These are phyloP conservation scores for Corythornis cristatus DNA, from an alignment of 2,113 vertebrate species.

Conservation along the genomic window DNA sequence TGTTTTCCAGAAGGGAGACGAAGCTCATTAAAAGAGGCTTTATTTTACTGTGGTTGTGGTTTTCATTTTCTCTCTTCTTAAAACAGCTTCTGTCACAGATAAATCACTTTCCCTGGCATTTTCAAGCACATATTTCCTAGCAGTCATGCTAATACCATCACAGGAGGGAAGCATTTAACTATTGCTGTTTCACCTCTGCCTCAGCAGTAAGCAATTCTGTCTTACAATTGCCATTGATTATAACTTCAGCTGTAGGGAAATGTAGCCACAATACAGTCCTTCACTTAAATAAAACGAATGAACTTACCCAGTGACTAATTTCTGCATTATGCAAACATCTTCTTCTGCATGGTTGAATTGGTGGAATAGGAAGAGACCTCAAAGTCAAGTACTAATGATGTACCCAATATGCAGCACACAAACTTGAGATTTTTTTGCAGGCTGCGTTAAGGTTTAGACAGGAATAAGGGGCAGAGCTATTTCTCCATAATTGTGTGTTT, in stretches of 20 bases:
- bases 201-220: not conserved
- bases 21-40: conserved; percentile 64
- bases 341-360: not conserved
- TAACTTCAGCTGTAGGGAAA: not conserved
- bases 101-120: conserved; percentile 62
- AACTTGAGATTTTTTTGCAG: not conserved
- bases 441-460: not conserved
- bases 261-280: not conserved
- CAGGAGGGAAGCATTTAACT: conserved; percentile 48
- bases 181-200: conserved; percentile 12
- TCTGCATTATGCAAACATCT: not conserved
- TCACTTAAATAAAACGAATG: not conserved
- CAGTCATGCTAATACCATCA: conserved; percentile 37
- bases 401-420: not conserved
- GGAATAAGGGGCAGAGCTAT: not conserved
- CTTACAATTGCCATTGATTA: not conserved
- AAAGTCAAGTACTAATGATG: not conserved
- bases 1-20: conserved; percentile 52
- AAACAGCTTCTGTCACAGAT: conserved; percentile 51
- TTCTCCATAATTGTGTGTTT: not conserved
- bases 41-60: conserved; percentile 56
- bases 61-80: conserved; percentile 58
- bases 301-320: not conserved
- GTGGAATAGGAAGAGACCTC: not conserved
- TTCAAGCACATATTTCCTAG: conserved; percentile 52